Conservation (phyloP, 2,888 invertebrate species). For the Homarus gammarus region DNA sequence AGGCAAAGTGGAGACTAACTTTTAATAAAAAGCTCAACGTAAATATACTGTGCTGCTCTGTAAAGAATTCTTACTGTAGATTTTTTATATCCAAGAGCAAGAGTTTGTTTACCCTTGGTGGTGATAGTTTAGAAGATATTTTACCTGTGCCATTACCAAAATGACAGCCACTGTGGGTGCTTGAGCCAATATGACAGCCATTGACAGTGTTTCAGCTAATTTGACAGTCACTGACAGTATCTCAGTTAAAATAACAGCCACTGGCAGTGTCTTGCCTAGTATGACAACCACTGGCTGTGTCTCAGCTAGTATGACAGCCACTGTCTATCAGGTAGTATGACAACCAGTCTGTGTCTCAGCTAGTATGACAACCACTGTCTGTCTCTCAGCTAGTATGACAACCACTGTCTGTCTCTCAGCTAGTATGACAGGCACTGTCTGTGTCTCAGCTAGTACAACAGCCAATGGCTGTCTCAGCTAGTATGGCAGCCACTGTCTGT, state of each 20-base stretch:
- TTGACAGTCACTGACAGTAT: no score
- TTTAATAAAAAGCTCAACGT: slow-evolving; percentile 20
- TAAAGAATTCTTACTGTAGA: slow-evolving; percentile 4
- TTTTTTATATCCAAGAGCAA: background rate
- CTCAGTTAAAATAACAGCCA: no score
- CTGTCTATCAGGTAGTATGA: background rate
- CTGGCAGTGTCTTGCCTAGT: no score
- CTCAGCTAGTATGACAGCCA: no score
- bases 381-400: background rate
- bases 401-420: background rate
- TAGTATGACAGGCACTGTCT: background rate
- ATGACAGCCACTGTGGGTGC: background rate
- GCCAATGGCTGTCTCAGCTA: background rate
- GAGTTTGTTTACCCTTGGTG: background rate
- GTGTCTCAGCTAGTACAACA: background rate
- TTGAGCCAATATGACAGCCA: background rate
- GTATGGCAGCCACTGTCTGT: background rate
- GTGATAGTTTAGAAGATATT: slow-evolving; percentile 5
- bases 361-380: background rate
- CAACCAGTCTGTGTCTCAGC: background rate
- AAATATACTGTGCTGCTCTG: background rate
- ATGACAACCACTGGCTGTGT: no score
- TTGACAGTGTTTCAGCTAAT: background rate
- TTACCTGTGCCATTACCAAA: background rate
- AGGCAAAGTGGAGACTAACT: slow-evolving; percentile 34